These are phyloP conservation scores for Pseudochaenichthys georgianus DNA, from an alignment of 2,797 vertebrate species.

Conservation along the genomic window DNA sequence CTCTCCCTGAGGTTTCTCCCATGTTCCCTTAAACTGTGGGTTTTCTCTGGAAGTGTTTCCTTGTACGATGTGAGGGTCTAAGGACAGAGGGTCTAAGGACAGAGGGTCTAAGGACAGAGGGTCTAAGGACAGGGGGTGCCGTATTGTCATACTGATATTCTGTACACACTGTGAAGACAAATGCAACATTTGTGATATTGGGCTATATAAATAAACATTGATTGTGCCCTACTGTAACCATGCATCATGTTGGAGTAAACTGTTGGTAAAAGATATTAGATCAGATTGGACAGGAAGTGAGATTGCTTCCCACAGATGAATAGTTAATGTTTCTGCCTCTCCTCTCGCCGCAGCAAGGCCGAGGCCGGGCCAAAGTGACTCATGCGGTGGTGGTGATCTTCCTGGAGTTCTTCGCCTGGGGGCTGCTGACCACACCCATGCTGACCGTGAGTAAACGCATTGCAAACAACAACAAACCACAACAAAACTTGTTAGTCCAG, in stretches of 20 bases:
- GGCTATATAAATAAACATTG: too few relatives aligned
- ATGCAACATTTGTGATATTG: too few relatives aligned
- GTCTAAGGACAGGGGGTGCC: too few relatives aligned
- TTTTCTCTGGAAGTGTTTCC: too few relatives aligned
- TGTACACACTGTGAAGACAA: too few relatives aligned
- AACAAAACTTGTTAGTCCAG: background rate
- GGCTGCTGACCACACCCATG: conserved; percentile 94
- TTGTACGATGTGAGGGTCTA: too few relatives aligned
- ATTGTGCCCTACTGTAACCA: background rate
- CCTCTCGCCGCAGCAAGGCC: conserved; percentile 79
- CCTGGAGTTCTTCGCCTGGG: conserved; percentile 98
- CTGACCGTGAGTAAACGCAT: conserved; percentile 87
- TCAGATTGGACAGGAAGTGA: conserved; percentile 14
- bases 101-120: too few relatives aligned
- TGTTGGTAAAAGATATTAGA: background rate
- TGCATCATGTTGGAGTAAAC: background rate
- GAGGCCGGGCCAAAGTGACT: conserved; percentile 91
- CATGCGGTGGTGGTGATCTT: conserved; percentile 98
- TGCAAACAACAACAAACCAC: too few relatives aligned
- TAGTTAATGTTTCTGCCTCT: conserved; percentile 15
- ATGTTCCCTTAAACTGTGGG: too few relatives aligned
- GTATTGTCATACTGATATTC: too few relatives aligned
- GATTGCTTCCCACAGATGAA: background rate
- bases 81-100: too few relatives aligned
- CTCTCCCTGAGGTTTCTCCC: too few relatives aligned